A percentile compares a stretch with the other conserved stretches of the same genome.
Evolutionary conservation across 2,797 vertebrate species (phyloP).

Genomic region (Anniella stebbinsi): DNA sequence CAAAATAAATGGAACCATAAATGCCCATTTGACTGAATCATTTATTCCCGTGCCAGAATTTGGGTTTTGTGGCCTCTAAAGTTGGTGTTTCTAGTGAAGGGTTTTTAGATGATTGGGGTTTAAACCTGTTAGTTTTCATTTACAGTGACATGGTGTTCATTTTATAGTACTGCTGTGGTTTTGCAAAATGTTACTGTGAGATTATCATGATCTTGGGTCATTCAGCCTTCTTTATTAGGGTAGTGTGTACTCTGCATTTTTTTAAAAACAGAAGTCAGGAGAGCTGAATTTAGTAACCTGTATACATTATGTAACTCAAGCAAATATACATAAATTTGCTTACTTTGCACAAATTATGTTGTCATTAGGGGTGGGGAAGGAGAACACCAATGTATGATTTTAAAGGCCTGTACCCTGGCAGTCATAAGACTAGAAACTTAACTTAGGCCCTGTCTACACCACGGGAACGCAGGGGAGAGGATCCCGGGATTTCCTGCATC

Average conservation of each 20-base stretch:
- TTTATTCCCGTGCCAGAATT: not conserved
- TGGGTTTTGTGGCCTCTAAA: not conserved
- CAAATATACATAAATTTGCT: not conserved
- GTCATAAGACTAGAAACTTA: not conserved
- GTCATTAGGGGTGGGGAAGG: not conserved
- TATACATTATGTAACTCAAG: not conserved
- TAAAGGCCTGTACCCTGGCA: not conserved
- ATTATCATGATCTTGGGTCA: slow-evolving; percentile 12
- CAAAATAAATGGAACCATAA: not conserved
- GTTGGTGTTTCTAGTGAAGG: not conserved
- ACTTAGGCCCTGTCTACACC: too few relatives aligned
- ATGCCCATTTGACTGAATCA: not conserved
- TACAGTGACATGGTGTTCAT: not conserved
- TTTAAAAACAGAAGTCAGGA: not conserved
- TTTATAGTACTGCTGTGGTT: not conserved
- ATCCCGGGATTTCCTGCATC: too few relatives aligned
- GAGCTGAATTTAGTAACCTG: not conserved
- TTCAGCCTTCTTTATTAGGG: not conserved
- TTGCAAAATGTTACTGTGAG: not conserved
- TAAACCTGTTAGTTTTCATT: not conserved
- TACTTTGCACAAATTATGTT: not conserved
- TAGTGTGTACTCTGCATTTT: not conserved
- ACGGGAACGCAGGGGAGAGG: too few relatives aligned
- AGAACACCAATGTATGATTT: not conserved
- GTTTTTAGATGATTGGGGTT: not conserved